Percentiles rank a stretch among this genome's conserved stretches.
Evolutionary conservation across 64 coral and sea anemone species (phyloP).

Genomic region (Montipora foliosa): DNA sequence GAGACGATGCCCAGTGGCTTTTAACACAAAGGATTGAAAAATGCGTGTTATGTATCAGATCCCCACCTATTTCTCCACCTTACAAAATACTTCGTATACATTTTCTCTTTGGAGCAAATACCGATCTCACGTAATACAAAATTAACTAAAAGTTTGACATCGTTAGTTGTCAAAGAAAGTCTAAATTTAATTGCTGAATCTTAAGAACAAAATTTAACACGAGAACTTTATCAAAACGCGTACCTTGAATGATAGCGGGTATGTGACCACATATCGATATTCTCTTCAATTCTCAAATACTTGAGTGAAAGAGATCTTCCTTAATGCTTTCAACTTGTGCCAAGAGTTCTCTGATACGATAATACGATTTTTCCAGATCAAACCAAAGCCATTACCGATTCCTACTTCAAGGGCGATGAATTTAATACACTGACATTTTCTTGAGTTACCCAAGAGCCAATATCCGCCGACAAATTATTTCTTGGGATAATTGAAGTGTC

Average conservation of each 20-base stretch:
- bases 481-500: not conserved
- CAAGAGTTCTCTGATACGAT: not conserved
- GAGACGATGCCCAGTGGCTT: not conserved
- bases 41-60: not conserved
- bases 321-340: not conserved
- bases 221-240: not conserved
- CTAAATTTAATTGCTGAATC: not conserved
- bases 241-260: not conserved
- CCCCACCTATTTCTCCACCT: not conserved
- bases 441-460: not conserved
- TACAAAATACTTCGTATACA: not conserved
- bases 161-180: not conserved
- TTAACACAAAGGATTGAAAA: not conserved
- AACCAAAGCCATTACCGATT: not conserved
- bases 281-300: not conserved
- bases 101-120: not conserved
- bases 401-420: not conserved
- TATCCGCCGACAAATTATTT: conserved; percentile 31
- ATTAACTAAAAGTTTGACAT: not conserved
- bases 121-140: not conserved
- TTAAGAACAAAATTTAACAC: not conserved
- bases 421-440: not conserved
- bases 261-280: not conserved
- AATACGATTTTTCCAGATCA: not conserved
- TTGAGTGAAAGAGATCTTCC: not conserved